Percentiles rank a stretch among this genome's conserved stretches.
Evolutionary conservation across 2,888 invertebrate species (phyloP).

Genomic region (Hybos culiciformis): DNA sequence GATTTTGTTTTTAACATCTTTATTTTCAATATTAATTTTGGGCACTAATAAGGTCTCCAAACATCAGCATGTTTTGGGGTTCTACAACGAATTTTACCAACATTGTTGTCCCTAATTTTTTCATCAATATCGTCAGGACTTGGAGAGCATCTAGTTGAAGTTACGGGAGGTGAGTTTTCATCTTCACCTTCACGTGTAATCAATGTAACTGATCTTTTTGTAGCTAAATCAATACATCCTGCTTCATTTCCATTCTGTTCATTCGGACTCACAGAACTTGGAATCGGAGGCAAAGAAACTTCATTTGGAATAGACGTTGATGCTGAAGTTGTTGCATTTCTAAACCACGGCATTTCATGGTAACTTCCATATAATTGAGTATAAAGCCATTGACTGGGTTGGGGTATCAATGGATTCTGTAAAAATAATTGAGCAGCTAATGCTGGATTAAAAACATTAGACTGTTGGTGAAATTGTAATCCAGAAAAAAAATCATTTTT

Average conservation of each 20-base stretch:
- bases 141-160: constrained; percentile 41
- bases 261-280: constrained; percentile 21
- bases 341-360: constrained; percentile 55
- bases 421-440: constrained; percentile 58
- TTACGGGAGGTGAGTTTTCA: constrained; percentile 33
- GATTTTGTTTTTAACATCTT: too few species aligned
- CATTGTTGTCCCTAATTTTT: constrained; percentile 15
- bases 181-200: constrained; percentile 29
- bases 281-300: constrained; percentile 11
- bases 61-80: constrained; percentile 49
- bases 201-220: constrained; percentile 29
- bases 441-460: constrained; percentile 39
- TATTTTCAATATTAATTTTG: constrained; percentile 3
- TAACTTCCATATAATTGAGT: constrained; percentile 57
- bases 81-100: constrained; percentile 34
- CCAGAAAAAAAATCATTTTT: constrained; percentile 34
- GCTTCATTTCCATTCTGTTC: constrained; percentile 12
- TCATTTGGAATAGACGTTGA: constrained; percentile 14
- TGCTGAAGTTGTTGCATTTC: constrained; percentile 29
- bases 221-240: constrained; percentile 30
- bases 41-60: constrained; percentile 59
- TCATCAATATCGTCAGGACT: constrained; percentile 36
- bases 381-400: constrained; percentile 65
- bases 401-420: constrained; percentile 59
- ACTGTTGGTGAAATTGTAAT: not conserved